Conservation (phyloP, 2,113 vertebrate species). For the Mustelus asterias region DNA sequence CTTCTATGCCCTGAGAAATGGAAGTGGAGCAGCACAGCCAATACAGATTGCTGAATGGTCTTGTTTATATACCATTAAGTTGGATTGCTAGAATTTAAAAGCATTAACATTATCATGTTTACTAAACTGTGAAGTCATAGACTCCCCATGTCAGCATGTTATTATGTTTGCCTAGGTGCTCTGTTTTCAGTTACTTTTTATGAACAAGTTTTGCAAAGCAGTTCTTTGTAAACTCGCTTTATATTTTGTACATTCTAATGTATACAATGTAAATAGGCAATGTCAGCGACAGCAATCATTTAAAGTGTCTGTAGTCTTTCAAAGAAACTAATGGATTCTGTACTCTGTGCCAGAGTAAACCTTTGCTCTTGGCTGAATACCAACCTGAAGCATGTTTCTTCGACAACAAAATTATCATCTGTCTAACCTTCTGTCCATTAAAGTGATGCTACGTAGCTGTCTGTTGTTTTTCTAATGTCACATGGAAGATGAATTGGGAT, state of each 20-base stretch:
- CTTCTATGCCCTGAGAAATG: background rate
- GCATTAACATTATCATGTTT: conserved; percentile 35
- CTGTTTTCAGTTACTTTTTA: conserved; percentile 37
- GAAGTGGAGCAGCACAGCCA: background rate
- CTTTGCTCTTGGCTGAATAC: background rate
- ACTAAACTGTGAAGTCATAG: conserved; percentile 37
- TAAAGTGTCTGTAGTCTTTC: conserved; percentile 38
- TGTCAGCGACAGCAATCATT: conserved; percentile 37
- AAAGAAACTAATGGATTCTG: conserved; percentile 37
- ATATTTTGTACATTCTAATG: conserved; percentile 38
- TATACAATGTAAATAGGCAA: conserved; percentile 37
- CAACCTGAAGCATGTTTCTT: conserved; percentile 36
- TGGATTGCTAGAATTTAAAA: conserved; percentile 37
- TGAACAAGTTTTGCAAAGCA: conserved; percentile 36
- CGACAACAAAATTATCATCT: conserved; percentile 35
- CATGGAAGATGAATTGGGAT: background rate
- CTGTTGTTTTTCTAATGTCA: background rate
- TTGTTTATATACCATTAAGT: conserved; percentile 34
- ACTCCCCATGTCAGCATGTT: conserved; percentile 34
- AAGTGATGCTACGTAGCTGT: conserved; percentile 33
- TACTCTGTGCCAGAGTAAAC: conserved; percentile 27
- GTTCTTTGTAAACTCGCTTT: conserved; percentile 37
- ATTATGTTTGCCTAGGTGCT: conserved; percentile 38
- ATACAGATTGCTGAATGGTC: conserved; percentile 37
- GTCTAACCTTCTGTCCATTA: conserved; percentile 37